Evolutionary conservation across 2,888 invertebrate species (phyloP).

Genomic region (Eurois occulta): DNA sequence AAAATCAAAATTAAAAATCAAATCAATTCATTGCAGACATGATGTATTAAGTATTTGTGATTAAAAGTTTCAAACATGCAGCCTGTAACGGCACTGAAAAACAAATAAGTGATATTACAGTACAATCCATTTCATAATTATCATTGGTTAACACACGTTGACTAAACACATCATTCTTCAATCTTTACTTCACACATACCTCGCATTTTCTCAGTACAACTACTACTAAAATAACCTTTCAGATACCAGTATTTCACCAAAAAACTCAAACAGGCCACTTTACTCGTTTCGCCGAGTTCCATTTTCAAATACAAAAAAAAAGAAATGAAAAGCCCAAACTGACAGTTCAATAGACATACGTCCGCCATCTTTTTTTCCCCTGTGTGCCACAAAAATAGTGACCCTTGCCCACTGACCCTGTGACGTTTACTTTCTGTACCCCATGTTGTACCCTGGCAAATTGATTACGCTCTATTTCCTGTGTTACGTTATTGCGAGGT

Average conservation of each 20-base stretch:
- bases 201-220: background rate
- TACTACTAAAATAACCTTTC: background rate
- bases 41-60: too few species aligned
- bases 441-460: constrained; percentile 42
- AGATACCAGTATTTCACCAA: background rate
- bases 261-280: background rate
- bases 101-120: too few species aligned
- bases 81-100: too few species aligned
- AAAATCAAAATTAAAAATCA: too few species aligned
- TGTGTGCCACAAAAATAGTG: constrained; percentile 39
- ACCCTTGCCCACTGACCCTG: constrained; percentile 52
- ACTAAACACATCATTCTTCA: background rate
- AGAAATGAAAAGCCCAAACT: constrained; percentile 26
- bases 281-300: background rate
- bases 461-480: constrained; percentile 63
- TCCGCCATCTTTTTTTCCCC: constrained; percentile 47
- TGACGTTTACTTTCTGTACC: constrained; percentile 55
- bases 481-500: constrained; percentile 45
- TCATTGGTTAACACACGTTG: background rate
- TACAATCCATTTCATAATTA: too few species aligned
- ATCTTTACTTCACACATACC: background rate
- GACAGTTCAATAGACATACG: constrained; percentile 42
- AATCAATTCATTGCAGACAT: too few species aligned
- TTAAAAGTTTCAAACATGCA: too few species aligned
- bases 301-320: constrained; percentile 10